Base-by-base conservation (phyloP, 2,888 invertebrate genomes). In the Magallana nippona region DNA sequence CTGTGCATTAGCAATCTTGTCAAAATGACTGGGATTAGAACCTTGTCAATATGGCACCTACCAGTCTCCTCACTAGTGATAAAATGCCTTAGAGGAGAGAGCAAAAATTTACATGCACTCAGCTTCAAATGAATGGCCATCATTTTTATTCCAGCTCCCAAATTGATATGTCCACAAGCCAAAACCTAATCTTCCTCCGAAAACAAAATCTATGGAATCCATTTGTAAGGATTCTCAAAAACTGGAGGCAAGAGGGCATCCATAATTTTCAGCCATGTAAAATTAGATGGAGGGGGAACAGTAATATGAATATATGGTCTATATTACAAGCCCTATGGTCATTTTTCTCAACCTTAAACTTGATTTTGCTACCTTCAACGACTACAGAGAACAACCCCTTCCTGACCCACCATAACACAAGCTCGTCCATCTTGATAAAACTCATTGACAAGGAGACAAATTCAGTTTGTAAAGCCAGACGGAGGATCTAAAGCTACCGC, bases 171-270 rank as follows among this genome's bases (percentile, higher is more conserved):
- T 71, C 71, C 71, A 71, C 22, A 22, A 71, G 71, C 71, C 11
- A 44, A 71, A 32, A 71, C 71, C 71, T 71, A 71, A 71, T 71
- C 71, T 71, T 27, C 71, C 71, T 71, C 71, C 22, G 27, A 71
- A 71, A 71, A 71, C 71, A 27, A 27, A 71, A 71, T 71, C 71
- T 71, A 71, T 71, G 71, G 71, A 71, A 71, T 71, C 71, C 71
- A 71, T 71, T 71, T 71, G 71, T 71, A 71, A 32, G 71, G 15
- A 27, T 71, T 71, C 27, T 32, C 71, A 13, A 32, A 71, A 27
- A 22, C 32, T 22, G 27, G 5, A 32, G 71, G 27, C 22, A 22
- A 44, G 44, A 44, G 44, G 27, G 27, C 71, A 71, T 71, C 71
- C 22, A 5, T 32, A 71, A 32, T 22, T 63, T 71, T 27, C 17